Evolutionary conservation across 1,140 invertebrate genomes (phyloP).

Genomic region (Eupeodes corollae): DNA sequence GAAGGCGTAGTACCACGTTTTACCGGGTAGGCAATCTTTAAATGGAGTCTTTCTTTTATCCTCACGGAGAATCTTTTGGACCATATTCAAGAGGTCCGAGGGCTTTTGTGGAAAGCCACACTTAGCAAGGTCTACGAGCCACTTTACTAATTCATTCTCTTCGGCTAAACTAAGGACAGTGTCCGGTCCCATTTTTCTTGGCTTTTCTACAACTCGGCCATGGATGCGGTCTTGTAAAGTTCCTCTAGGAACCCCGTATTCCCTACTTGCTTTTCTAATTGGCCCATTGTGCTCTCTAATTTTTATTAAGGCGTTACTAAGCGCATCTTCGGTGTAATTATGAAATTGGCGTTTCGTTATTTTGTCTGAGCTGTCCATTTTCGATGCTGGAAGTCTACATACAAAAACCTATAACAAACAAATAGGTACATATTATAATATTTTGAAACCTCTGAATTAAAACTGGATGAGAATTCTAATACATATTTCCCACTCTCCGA

Average conservation of each 20-base stretch:
- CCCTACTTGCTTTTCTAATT: background rate
- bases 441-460: too few species aligned
- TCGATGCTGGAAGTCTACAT: too few species aligned
- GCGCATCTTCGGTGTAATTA: background rate
- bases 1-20: too few species aligned
- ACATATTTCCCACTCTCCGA: too few species aligned
- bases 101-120: slow-evolving; percentile 14
- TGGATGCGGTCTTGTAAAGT: too few species aligned
- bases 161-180: slow-evolving; percentile 9
- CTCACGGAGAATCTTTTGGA: background rate
- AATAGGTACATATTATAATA: too few species aligned
- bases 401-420: too few species aligned
- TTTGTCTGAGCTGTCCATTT: too few species aligned
- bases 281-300: background rate
- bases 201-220: slow-evolving; percentile 9
- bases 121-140: slow-evolving; percentile 9
- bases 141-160: slow-evolving; percentile 9
- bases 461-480: too few species aligned
- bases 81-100: slow-evolving; percentile 8
- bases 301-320: background rate
- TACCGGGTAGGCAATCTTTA: slow-evolving; percentile 6
- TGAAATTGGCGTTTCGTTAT: background rate
- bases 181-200: slow-evolving; percentile 8
- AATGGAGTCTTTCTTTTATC: slow-evolving; percentile 10
- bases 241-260: too few species aligned